Conservation (phyloP, 2,113 vertebrate genomes). For the Ceuthmochares aereus region DNA sequence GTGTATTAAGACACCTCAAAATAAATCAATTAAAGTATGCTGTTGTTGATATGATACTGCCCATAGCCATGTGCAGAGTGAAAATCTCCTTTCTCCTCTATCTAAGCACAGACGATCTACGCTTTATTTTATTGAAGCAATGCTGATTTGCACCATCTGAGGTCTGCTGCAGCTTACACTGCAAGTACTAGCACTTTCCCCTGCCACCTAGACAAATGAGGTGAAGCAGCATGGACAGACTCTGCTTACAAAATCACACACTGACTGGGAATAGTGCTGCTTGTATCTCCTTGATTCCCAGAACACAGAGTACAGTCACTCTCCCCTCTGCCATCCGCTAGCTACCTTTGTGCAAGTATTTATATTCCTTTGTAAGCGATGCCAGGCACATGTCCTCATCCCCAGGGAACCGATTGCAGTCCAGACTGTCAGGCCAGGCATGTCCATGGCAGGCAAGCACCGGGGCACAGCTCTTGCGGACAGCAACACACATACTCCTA, state of each 20-base stretch:
- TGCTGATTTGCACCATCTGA: not conserved
- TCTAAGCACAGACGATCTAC: not conserved
- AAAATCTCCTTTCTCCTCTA: rapidly evolving
- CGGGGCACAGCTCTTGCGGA: conserved; percentile 84
- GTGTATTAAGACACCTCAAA: not conserved
- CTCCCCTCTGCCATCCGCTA: not conserved
- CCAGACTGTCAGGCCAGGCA: conserved; percentile 81
- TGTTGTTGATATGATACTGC: not conserved
- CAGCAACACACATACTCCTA: conserved; percentile 83
- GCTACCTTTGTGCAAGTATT: conserved; percentile 81
- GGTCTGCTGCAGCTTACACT: not conserved
- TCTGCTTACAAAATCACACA: not conserved
- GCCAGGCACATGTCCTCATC: conserved; percentile 86
- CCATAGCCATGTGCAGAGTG: not conserved
- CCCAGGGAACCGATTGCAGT: conserved; percentile 84
- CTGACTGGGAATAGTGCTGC: rapidly evolving
- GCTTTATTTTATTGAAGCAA: not conserved
- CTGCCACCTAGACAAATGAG: not conserved
- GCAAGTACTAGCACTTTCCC: not conserved
- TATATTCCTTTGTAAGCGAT: conserved; percentile 75
- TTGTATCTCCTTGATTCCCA: not conserved
- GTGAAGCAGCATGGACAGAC: not conserved
- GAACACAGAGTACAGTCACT: rapidly evolving
- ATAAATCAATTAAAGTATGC: not conserved
- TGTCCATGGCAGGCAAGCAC: conserved; percentile 84